Percentiles rank a stretch among this genome's conserved stretches.
Evolutionary conservation across 2,797 vertebrate genomes (phyloP).

Genomic region (Notoglanidium macrostoma): DNA sequence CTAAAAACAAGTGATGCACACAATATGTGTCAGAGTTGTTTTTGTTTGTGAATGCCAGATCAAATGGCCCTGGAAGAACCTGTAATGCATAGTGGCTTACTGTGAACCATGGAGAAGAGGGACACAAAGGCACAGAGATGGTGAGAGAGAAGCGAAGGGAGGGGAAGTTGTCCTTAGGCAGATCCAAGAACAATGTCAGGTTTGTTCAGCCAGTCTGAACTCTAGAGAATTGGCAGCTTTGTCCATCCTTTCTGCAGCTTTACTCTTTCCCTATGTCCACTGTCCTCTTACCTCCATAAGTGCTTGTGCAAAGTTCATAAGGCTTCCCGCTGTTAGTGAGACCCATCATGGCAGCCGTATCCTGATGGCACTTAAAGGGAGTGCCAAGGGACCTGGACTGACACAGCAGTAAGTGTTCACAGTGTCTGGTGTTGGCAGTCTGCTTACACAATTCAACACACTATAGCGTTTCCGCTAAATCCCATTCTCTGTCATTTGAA

Average conservation of each 20-base stretch:
- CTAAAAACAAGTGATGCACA: slow-evolving; percentile 23
- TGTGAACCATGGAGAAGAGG: slow-evolving; percentile 40
- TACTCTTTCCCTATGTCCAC: slow-evolving; percentile 45
- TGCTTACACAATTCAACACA: slow-evolving; percentile 66
- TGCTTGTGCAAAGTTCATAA: slow-evolving; percentile 83
- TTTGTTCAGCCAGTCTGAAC: slow-evolving; percentile 74
- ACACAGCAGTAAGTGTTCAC: slow-evolving; percentile 68
- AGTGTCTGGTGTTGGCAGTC: slow-evolving; percentile 72
- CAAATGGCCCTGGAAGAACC: slow-evolving; percentile 32
- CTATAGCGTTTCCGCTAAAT: slow-evolving; percentile 50
- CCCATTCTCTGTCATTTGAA: slow-evolving; percentile 31
- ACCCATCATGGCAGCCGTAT: slow-evolving; percentile 73
- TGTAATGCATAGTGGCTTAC: slow-evolving; percentile 32
- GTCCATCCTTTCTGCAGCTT: slow-evolving; percentile 66
- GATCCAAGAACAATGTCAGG: slow-evolving; percentile 75
- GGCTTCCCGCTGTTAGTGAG: slow-evolving; percentile 78
- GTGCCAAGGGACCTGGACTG: slow-evolving; percentile 32
- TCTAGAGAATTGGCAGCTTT: slow-evolving; percentile 74
- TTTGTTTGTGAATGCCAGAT: slow-evolving; percentile 42
- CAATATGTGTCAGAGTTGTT: slow-evolving; percentile 40
- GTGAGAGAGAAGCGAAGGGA: slow-evolving; percentile 54
- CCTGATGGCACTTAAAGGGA: slow-evolving; percentile 72
- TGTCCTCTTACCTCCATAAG: slow-evolving; percentile 70
- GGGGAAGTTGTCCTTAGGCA: slow-evolving; percentile 50
- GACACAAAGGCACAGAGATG: slow-evolving; percentile 26